Conservation (phyloP, 2,797 vertebrate genomes). For the Geotrypetes seraphini region DNA sequence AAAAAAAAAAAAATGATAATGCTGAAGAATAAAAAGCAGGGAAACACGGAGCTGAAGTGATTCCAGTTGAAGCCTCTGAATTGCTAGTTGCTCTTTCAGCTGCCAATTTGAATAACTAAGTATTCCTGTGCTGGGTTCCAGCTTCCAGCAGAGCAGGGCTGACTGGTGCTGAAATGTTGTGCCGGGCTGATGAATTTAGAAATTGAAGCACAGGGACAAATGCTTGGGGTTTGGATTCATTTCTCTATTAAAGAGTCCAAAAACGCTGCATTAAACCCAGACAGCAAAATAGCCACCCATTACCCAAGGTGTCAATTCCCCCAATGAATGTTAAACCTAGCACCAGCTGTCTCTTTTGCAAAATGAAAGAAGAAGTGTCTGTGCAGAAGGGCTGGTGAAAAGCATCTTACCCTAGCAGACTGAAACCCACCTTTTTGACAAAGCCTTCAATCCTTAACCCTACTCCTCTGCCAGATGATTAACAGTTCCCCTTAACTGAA, state of each 20-base stretch:
- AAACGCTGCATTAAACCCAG: not conserved
- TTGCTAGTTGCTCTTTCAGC: no score
- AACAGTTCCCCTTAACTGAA: no score
- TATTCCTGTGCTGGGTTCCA: not conserved
- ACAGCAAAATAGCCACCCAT: not conserved
- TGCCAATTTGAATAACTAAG: slow-evolving; percentile 4
- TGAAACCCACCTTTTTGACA: no score
- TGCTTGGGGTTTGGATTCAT: not conserved
- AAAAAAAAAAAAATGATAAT: slow-evolving; percentile 18
- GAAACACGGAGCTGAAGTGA: slow-evolving; percentile 19
- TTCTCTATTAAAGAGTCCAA: not conserved
- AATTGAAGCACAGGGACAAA: slow-evolving; percentile 3
- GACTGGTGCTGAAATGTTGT: slow-evolving; percentile 1
- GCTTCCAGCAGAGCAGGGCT: not conserved
- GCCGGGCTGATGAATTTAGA: not conserved
- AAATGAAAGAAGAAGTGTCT: not conserved
- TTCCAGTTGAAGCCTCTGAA: not conserved
- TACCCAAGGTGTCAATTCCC: not conserved
- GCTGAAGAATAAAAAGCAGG: slow-evolving; percentile 9
- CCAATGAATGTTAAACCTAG: not conserved
- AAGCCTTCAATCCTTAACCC: no score
- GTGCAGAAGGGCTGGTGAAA: not conserved
- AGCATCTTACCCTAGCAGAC: slow-evolving; percentile 6
- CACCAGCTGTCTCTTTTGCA: not conserved
- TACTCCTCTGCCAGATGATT: no score